phyloP scores from a whole-genome alignment of 2,888 invertebrate genomes.

The Congeria kusceri region DNA sequence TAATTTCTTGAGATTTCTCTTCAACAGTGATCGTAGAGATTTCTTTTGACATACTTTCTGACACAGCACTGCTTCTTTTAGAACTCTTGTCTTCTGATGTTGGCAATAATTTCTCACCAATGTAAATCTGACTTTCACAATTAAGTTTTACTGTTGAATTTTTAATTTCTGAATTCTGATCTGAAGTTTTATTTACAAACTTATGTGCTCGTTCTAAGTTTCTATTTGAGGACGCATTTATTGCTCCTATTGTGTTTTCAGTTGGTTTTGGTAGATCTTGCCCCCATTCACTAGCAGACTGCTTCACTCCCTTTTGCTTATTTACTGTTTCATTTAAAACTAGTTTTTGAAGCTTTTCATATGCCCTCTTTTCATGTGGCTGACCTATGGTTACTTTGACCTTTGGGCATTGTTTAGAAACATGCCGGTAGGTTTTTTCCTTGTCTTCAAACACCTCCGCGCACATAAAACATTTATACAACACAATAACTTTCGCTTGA shows the following conservation, averaged over 20 bases:
- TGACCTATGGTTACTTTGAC: constrained; percentile 36
- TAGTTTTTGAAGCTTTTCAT: constrained; percentile 11
- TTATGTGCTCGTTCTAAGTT: not conserved
- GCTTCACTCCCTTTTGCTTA: too few species aligned
- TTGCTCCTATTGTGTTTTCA: constrained; percentile 2
- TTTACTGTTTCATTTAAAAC: too few species aligned
- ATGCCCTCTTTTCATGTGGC: constrained; percentile 35
- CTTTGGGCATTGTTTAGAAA: constrained; percentile 54
- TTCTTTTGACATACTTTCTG: too few species aligned
- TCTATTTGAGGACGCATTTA: not conserved
- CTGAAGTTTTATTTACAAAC: not conserved
- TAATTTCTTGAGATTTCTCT: too few species aligned
- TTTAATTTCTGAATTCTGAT: not conserved
- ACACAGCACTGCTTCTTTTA: not conserved
- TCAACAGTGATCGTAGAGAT: too few species aligned
- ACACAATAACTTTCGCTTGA: not conserved
- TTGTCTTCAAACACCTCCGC: constrained; percentile 44
- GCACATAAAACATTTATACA: constrained; percentile 59
- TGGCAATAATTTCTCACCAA: not conserved
- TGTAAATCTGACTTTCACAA: not conserved
- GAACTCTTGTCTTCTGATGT: not conserved
- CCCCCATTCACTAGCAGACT: not conserved
- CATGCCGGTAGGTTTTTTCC: constrained; percentile 51
- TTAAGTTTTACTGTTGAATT: not conserved
- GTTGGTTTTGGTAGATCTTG: not conserved